Conservation (phyloP, 2,113 vertebrate genomes). For the Chascanopsetta lugubris region DNA sequence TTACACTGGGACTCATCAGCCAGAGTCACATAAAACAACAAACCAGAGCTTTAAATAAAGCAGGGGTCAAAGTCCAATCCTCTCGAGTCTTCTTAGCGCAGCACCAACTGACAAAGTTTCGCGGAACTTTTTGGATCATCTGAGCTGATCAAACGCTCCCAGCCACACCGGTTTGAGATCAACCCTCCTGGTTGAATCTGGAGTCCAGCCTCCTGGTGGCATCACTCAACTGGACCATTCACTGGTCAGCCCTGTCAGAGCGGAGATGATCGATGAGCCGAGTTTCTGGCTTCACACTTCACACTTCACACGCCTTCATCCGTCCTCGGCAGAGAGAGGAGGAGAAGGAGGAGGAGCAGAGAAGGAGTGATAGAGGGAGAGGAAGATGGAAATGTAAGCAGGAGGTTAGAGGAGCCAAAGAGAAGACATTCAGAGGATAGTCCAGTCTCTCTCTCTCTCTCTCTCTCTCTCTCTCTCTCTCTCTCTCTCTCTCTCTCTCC, state of each 20-base stretch:
- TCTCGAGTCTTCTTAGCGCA: neutral
- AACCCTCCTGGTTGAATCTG: conserved; percentile 10
- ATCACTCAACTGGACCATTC: conserved; percentile 53
- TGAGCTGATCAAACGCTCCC: conserved; percentile 17
- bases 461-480: too few species aligned
- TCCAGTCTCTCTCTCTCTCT: conserved; percentile 37
- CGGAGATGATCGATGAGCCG: conserved; percentile 56
- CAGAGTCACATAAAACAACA: neutral
- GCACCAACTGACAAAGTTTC: neutral
- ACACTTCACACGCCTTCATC: conserved; percentile 55
- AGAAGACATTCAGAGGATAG: conserved; percentile 42
- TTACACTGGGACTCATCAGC: neutral
- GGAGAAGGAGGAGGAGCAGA: conserved; percentile 6
- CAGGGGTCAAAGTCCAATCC: neutral
- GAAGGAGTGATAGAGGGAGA: neutral
- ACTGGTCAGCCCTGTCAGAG: conserved; percentile 43
- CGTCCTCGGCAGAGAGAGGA: conserved; percentile 49
- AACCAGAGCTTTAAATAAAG: neutral
- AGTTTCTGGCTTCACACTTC: conserved; percentile 57
- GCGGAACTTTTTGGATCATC: conserved; percentile 34
- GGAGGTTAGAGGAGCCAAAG: conserved; percentile 31
- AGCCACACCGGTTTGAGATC: conserved; percentile 23
- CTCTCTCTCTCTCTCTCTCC: too few species aligned
- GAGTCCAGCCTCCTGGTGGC: conserved; percentile 17
- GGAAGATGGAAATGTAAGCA: conserved; percentile 32